Percentiles rank a stretch among this genome's conserved stretches.
These are phyloP conservation scores for Todiramphus chloris DNA, from an alignment of 2,113 vertebrate species.

Conservation along the genomic window DNA sequence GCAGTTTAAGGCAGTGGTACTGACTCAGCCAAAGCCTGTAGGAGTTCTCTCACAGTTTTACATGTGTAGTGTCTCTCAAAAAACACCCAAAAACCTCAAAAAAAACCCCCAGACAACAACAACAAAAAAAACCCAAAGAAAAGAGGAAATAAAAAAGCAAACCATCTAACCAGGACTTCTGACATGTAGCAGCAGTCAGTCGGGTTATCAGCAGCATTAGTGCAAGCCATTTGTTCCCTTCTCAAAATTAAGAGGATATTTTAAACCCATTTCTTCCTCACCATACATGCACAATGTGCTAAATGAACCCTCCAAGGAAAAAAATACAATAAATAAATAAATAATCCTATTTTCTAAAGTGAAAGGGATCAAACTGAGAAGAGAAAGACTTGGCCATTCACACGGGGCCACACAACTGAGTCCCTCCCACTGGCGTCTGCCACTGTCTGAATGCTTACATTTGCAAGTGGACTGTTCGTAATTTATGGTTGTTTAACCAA, in stretches of 20 bases:
- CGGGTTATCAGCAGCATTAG: neutral
- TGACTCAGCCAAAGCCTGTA: neutral
- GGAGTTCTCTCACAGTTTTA: neutral
- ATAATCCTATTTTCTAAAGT: neutral
- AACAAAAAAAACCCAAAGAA: no score
- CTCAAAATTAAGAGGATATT: neutral
- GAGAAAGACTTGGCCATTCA: neutral
- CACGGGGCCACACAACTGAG: neutral
- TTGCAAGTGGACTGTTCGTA: neutral
- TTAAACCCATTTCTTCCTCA: neutral
- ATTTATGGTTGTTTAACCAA: constrained; percentile 12
- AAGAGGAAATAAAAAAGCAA: neutral
- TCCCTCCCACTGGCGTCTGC: neutral
- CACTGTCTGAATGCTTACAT: neutral
- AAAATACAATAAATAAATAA: no score
- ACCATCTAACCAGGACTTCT: neutral
- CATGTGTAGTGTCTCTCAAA: neutral
- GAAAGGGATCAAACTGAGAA: neutral
- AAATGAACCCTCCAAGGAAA: neutral
- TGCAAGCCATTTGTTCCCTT: neutral
- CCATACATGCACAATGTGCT: neutral
- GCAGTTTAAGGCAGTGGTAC: fast-evolving
- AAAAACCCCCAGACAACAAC: no score
- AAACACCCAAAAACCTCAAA: neutral
- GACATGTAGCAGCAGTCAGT: neutral